Evolutionary conservation across 1,140 invertebrate species (phyloP).

Genomic region (Musca domestica): DNA sequence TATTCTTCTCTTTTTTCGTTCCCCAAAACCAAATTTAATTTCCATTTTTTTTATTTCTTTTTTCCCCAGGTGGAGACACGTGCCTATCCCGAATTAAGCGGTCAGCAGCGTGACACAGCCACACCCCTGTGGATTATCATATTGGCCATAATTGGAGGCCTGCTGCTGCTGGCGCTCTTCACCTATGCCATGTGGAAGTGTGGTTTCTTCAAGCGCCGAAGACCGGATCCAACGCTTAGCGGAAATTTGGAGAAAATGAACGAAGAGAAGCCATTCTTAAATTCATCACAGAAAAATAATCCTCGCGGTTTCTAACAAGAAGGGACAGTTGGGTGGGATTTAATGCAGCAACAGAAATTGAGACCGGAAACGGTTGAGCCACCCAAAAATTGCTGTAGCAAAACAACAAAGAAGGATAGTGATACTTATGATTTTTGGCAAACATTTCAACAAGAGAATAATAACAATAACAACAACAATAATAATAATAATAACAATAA

Average conservation of each 20-base stretch:
- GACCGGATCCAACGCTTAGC: constrained; percentile 76
- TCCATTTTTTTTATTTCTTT: constrained; percentile 38
- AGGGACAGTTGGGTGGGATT: constrained; percentile 51
- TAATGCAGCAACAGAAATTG: constrained; percentile 33
- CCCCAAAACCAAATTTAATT: neutral
- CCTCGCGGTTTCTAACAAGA: constrained; percentile 52
- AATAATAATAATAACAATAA: constrained; percentile 22
- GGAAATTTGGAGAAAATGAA: constrained; percentile 78
- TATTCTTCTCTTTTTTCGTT: neutral
- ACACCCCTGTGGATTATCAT: constrained; percentile 83
- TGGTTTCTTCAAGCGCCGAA: constrained; percentile 84
- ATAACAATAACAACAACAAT: constrained; percentile 19
- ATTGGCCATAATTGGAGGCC: constrained; percentile 72
- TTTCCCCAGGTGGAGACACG: constrained; percentile 77
- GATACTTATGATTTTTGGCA: constrained; percentile 1
- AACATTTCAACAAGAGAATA: constrained; percentile 8
- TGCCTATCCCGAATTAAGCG: constrained; percentile 73
- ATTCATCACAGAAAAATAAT: constrained; percentile 32
- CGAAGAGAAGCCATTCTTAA: constrained; percentile 60
- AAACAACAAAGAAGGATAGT: constrained; percentile 4
- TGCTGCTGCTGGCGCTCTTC: constrained; percentile 74
- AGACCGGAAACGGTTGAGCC: constrained; percentile 32
- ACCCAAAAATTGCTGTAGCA: constrained; percentile 32
- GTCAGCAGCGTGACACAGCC: constrained; percentile 65
- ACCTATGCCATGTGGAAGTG: constrained; percentile 78